Conservation (phyloP, 2,888 invertebrate species). For the Cryptosula pallasiana region DNA sequence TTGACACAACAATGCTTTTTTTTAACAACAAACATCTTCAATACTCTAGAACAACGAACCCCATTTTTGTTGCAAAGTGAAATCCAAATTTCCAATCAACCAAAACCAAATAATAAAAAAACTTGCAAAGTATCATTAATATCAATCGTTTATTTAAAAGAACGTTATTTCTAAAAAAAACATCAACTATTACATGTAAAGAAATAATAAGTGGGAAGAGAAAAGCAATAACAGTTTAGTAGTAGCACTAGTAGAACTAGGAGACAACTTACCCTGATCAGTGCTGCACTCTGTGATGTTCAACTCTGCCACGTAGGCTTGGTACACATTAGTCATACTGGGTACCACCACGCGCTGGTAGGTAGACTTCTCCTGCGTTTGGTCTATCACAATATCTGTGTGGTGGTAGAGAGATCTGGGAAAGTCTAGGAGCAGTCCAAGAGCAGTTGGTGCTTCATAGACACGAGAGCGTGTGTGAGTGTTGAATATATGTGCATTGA, state of each 20-base stretch:
- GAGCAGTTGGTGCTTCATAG: not conserved
- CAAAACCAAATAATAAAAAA: no score
- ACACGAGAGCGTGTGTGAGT: not conserved
- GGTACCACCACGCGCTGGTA: not conserved
- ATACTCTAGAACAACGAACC: no score
- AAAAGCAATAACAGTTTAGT: no score
- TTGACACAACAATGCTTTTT: no score
- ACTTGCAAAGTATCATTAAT: no score
- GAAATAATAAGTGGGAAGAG: no score
- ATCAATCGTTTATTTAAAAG: no score
- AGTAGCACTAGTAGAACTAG: not conserved
- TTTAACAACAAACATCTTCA: no score
- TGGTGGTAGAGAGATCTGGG: conserved; percentile 22
- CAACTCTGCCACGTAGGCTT: not conserved
- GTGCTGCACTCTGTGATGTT: not conserved
- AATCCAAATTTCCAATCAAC: no score
- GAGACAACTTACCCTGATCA: not conserved
- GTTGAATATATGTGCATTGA: not conserved
- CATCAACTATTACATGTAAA: no score
- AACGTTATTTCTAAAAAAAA: no score
- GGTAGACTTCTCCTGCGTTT: not conserved
- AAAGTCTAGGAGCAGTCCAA: not conserved
- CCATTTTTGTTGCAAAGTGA: no score
- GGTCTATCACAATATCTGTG: not conserved
- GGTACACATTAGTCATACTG: not conserved